A percentile compares a stretch with the other conserved stretches of the same genome.
phyloP scores from a whole-genome alignment of 1,140 invertebrate species.

The Drosophila jambulina region DNA sequence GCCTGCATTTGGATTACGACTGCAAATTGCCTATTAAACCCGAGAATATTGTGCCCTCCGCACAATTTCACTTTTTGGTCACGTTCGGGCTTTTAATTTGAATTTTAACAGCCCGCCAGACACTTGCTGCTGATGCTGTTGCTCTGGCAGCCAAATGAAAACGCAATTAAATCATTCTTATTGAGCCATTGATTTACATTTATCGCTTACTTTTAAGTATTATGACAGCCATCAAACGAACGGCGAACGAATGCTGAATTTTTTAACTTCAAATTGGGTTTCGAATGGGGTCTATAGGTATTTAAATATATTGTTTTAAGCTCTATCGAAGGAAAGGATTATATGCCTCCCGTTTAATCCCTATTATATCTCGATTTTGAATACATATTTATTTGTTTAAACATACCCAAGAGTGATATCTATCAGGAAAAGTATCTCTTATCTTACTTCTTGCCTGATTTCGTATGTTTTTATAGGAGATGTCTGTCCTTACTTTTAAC shows the following conservation, averaged over 20 bases:
- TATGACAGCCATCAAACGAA: conserved; percentile 41
- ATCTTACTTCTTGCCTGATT: too few relatives aligned
- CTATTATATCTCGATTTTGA: neutral
- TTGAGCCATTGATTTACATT: conserved; percentile 56
- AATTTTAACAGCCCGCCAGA: conserved; percentile 61
- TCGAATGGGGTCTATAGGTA: neutral
- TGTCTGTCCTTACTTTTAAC: too few relatives aligned
- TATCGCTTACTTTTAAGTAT: conserved; percentile 48
- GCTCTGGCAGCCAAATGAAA: conserved; percentile 37
- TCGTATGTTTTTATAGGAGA: too few relatives aligned
- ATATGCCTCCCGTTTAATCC: too few relatives aligned
- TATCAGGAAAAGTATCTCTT: too few relatives aligned
- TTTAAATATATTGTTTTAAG: neutral
- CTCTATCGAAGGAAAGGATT: neutral
- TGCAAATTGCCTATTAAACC: conserved; percentile 74
- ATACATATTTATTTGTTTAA: neutral
- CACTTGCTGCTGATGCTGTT: neutral
- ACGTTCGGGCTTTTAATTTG: conserved; percentile 60
- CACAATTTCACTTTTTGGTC: conserved; percentile 49
- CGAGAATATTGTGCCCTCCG: conserved; percentile 23
- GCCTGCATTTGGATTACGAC: conserved; percentile 62
- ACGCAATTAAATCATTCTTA: conserved; percentile 62
- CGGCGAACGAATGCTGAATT: conserved; percentile 1
- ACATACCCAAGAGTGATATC: too few relatives aligned
- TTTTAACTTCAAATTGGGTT: conserved; percentile 9